Percentiles rank a stretch among this genome's conserved stretches.
phyloP scores from a whole-genome alignment of 2,888 invertebrate genomes.

The Cremastinae sp. region DNA sequence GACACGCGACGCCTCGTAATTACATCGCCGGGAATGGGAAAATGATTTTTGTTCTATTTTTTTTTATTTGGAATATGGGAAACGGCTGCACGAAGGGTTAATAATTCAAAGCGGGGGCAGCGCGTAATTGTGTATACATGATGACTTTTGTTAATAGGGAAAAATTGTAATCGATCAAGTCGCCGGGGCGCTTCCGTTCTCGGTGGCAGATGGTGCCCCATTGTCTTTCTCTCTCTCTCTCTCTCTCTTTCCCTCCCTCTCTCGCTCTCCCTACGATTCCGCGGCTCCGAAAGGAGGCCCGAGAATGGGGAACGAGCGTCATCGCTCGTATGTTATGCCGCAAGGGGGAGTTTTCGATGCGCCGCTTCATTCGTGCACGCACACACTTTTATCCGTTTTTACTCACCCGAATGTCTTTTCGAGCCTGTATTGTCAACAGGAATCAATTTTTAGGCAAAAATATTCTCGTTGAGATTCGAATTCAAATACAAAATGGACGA shows the following conservation, averaged over 20 bases:
- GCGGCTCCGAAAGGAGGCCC: slow-evolving; percentile 28
- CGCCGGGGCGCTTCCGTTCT: slow-evolving; percentile 58
- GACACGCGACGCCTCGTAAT: slow-evolving; percentile 29
- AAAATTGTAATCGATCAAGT: slow-evolving; percentile 60
- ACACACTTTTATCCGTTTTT: background rate
- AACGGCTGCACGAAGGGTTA: slow-evolving; percentile 23
- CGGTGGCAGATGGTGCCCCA: slow-evolving; percentile 60
- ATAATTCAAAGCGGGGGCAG: slow-evolving; percentile 21
- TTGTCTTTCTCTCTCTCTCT: slow-evolving; percentile 28
- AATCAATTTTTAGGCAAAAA: background rate
- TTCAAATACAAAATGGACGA: too few species aligned
- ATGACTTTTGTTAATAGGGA: slow-evolving; percentile 56
- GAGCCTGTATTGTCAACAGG: slow-evolving; percentile 3
- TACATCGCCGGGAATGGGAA: slow-evolving; percentile 1
- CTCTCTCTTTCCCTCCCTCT: slow-evolving; percentile 18
- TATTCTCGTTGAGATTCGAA: too few species aligned
- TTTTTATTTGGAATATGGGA: background rate
- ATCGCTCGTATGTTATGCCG: slow-evolving; percentile 23
- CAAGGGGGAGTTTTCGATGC: slow-evolving; percentile 54
- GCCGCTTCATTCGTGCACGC: slow-evolving; percentile 20
- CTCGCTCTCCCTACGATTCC: slow-evolving; percentile 16
- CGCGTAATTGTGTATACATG: slow-evolving; percentile 30
- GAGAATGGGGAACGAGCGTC: slow-evolving; percentile 52
- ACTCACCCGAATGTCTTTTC: background rate
- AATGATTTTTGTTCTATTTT: slow-evolving; percentile 5